phyloP scores from a whole-genome alignment of 1,140 invertebrate species.

The Anthonomus grandis region DNA sequence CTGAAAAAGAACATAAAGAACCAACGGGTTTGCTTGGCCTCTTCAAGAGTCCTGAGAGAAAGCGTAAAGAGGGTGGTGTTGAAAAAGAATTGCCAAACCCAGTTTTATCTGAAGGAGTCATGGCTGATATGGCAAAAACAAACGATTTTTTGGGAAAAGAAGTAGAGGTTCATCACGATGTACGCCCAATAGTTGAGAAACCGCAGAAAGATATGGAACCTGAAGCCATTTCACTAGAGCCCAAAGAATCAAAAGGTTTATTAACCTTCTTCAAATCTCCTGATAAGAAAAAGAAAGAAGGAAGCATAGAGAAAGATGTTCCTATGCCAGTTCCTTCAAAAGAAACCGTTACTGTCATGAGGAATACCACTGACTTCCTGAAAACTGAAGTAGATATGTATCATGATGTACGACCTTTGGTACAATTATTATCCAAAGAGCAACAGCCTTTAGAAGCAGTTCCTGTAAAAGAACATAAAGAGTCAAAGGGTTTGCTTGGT shows the following conservation, averaged over 20 bases:
- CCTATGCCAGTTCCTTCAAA: constrained; percentile 11
- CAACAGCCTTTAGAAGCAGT: neutral
- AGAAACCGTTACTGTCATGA: constrained; percentile 11
- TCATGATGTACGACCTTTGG: constrained; percentile 26
- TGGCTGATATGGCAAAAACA: constrained; percentile 29
- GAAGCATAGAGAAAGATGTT: constrained; percentile 12
- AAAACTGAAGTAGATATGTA: constrained; percentile 25
- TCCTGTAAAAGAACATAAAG: constrained; percentile 3
- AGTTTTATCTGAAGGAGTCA: constrained; percentile 29
- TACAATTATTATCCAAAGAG: neutral
- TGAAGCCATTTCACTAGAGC: constrained; percentile 2
- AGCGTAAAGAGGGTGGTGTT: neutral
- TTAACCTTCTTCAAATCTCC: constrained; percentile 14
- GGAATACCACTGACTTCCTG: constrained; percentile 19
- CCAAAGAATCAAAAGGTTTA: constrained; percentile 10
- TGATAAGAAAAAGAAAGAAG: constrained; percentile 17
- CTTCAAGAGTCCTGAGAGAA: constrained; percentile 28
- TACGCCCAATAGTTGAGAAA: constrained; percentile 6
- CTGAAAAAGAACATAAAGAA: constrained; percentile 22
- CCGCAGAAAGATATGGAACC: neutral
- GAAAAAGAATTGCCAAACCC: constrained; percentile 3
- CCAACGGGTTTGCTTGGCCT: constrained; percentile 30
- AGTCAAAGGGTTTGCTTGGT: constrained; percentile 11
- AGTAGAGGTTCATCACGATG: constrained; percentile 34
- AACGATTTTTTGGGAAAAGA: constrained; percentile 32